Base-by-base conservation (phyloP, 2,113 vertebrate species). In the Pica pica region DNA sequence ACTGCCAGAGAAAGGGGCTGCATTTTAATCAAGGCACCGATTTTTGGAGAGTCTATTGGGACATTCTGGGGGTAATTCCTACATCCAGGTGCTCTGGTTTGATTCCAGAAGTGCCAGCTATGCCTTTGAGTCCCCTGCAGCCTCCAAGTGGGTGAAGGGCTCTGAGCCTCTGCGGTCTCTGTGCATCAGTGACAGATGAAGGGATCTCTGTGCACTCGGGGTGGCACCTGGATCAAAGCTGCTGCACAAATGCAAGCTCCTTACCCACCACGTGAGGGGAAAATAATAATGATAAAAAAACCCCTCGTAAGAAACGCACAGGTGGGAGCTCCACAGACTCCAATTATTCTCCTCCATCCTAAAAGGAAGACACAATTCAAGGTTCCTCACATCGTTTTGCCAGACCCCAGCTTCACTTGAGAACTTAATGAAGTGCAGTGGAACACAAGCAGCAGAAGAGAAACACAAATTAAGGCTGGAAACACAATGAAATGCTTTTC, bases 221-320 rank as follows among this genome's bases (percentile, higher is more conserved):
- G 18, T 19, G 83, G 68, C 77, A 82, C 84, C 31, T 31, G 82
- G 53, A 86, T 69, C 94, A 88, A 83, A 92, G 90, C 90, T 79
- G 65, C 78, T 79, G 92, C 78, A 79, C 19, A 24, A 84, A 75
- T 6, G 33, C 8, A 6, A 87, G 74, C 74, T 97, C 88, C 75
- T 74, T 3, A 61, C 10, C 88, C 86, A 50, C 53, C 37, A 17
- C 9, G 22, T 2, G 18, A 57, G 35, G 78, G 8, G 52, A 42
- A 52, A 65, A 65, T 4, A 35, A 30, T 2, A 16, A 47, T 12
- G 22, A 39, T 16, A 57, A 21, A 33, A 7, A 50, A 26, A 1
- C 1, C 1, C 3, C 5, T 49, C 14, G 0, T 9, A 37, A 77
- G 90, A 31, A 90, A 55, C 0, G 0, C 17, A 46, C 27, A 83